phyloP scores from a whole-genome alignment of 2,113 vertebrate genomes.

The Brachypodius melanocephalos region DNA sequence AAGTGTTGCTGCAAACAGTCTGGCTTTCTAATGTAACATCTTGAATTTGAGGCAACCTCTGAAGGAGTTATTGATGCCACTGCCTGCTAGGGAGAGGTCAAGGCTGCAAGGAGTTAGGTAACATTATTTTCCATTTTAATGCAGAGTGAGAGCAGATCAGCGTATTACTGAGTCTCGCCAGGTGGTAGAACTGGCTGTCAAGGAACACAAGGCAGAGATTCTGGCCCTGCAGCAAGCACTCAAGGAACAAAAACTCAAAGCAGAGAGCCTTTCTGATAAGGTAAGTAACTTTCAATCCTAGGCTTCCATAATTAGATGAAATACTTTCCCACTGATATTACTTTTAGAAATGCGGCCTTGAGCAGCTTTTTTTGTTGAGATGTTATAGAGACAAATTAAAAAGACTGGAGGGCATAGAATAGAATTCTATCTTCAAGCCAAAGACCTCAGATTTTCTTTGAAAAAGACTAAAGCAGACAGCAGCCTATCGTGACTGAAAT shows the following conservation, averaged over 20 bases:
- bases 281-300: conserved; percentile 70
- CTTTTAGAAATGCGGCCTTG: neutral
- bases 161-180: conserved; percentile 94
- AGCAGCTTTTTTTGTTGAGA: neutral
- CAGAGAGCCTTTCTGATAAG: conserved; percentile 95
- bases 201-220: conserved; percentile 98
- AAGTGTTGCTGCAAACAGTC: conserved; percentile 2
- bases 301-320: neutral
- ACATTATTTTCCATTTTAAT: conserved; percentile 41
- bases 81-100: conserved; percentile 9
- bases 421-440: neutral
- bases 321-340: neutral
- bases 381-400: neutral
- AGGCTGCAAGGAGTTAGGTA: conserved; percentile 3
- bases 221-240: conserved; percentile 94
- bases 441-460: neutral
- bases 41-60: conserved; percentile 26
- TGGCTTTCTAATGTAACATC: conserved; percentile 19
- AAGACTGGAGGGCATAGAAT: neutral
- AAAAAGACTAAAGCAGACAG: neutral
- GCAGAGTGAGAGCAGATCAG: conserved; percentile 91
- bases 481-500: neutral
- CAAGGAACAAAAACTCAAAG: conserved; percentile 97
- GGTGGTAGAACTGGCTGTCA: conserved; percentile 93
- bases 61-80: neutral